Evolutionary conservation across 2,113 vertebrate genomes (phyloP).

Genomic region (Malaclemys terrapin): DNA sequence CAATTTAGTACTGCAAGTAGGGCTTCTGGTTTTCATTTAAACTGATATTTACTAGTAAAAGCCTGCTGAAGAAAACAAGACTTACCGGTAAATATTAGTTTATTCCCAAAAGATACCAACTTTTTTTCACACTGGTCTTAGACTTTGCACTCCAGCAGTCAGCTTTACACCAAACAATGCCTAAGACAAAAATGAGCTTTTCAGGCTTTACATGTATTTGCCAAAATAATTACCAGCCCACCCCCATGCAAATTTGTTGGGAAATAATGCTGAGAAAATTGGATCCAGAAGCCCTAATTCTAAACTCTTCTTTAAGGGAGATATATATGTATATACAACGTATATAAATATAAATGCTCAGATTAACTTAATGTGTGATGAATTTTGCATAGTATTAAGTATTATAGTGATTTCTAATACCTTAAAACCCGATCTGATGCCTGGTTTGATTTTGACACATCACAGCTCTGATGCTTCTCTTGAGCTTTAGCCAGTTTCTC

Average conservation of each 20-base stretch:
- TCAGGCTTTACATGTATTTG: constrained; percentile 80
- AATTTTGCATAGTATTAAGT: constrained; percentile 77
- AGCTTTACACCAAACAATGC: constrained; percentile 82
- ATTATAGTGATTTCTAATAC: constrained; percentile 86
- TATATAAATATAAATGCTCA: constrained; percentile 77
- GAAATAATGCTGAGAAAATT: constrained; percentile 69
- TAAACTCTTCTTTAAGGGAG: constrained; percentile 69
- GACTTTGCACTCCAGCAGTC: constrained; percentile 81
- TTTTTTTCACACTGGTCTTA: constrained; percentile 81
- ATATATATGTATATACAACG: constrained; percentile 70
- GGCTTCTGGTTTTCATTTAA: constrained; percentile 81
- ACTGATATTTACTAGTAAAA: constrained; percentile 83
- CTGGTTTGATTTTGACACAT: constrained; percentile 95
- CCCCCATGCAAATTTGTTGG: constrained; percentile 75
- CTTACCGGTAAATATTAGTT: constrained; percentile 83
- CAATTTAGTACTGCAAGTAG: constrained; percentile 60
- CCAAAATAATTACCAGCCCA: constrained; percentile 78
- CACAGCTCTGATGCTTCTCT: constrained; percentile 96
- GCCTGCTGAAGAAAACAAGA: constrained; percentile 83
- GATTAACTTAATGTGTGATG: constrained; percentile 73
- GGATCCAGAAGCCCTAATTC: constrained; percentile 81
- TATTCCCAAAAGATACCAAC: constrained; percentile 82
- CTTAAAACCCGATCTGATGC: constrained; percentile 97
- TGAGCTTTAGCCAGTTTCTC: constrained; percentile 99
- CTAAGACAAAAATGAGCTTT: constrained; percentile 83